Evolutionary conservation across 1,140 invertebrate genomes (phyloP).

Genomic region (Lordiphosa mommai): DNA sequence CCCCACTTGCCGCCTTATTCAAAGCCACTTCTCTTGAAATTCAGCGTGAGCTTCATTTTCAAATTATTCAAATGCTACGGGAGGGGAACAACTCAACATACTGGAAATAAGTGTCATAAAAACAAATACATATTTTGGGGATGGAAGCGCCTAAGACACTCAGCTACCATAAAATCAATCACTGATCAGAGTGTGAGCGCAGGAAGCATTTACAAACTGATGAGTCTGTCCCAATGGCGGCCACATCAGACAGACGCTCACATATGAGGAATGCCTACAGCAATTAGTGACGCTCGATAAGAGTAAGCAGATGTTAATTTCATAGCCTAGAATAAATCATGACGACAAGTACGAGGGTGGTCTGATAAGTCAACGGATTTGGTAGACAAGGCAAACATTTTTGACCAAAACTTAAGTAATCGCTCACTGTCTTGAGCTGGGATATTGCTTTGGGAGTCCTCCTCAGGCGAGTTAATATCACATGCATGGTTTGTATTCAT

Average conservation of each 20-base stretch:
- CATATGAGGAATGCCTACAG: constrained; percentile 23
- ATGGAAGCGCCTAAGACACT: constrained; percentile 10
- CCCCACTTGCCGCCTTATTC: neutral
- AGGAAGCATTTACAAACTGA: constrained; percentile 2
- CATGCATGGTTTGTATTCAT: no score
- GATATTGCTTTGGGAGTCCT: no score
- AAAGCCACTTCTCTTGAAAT: constrained; percentile 33
- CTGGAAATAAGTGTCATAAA: constrained; percentile 17
- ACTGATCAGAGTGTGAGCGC: constrained; percentile 24
- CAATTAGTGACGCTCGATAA: constrained; percentile 51
- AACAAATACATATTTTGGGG: constrained; percentile 10
- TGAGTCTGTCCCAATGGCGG: neutral
- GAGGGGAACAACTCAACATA: neutral
- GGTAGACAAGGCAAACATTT: no score
- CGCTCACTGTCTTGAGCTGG: no score
- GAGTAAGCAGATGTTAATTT: constrained; percentile 49
- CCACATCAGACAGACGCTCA: constrained; percentile 4
- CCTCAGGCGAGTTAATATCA: no score
- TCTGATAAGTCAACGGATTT: no score
- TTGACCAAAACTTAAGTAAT: no score
- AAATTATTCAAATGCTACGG: constrained; percentile 49
- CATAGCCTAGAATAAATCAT: constrained; percentile 43
- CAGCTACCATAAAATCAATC: constrained; percentile 44
- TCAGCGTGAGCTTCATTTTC: constrained; percentile 44
- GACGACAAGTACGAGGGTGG: neutral